Percentiles rank a stretch among this genome's conserved stretches.
Conservation (phyloP, 2,113 vertebrate genomes). For the Ariopsis seemanni region DNA sequence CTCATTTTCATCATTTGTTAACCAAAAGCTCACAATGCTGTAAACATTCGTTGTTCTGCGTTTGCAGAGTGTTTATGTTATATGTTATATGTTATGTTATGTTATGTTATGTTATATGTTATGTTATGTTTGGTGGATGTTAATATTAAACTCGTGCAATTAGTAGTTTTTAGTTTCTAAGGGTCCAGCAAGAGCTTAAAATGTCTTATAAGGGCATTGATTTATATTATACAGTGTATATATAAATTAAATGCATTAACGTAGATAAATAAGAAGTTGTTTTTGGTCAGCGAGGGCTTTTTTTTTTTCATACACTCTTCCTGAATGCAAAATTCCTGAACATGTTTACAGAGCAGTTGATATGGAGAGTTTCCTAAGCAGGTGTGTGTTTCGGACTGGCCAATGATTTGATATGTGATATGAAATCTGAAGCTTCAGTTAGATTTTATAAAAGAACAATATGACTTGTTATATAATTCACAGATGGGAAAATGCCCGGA, state of each 20-base stretch:
- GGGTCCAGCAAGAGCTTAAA: neutral
- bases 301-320: constrained; percentile 1
- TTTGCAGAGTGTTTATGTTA: neutral
- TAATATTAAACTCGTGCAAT: constrained; percentile 25
- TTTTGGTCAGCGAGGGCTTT: neutral
- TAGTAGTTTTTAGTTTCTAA: neutral
- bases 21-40: neutral
- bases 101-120: too few species aligned
- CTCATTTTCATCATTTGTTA: neutral
- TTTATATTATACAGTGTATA: neutral
- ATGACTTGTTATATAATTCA: neutral
- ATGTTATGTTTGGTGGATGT: constrained; percentile 11
- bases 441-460: neutral
- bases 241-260: neutral
- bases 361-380: neutral
- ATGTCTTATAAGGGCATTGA: constrained; percentile 16
- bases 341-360: constrained; percentile 39
- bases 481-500: neutral
- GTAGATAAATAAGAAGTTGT: constrained; percentile 2
- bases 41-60: neutral
- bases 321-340: constrained; percentile 10
- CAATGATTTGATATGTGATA: neutral
- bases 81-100: too few species aligned
- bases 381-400: neutral
- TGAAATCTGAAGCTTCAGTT: neutral